Evolutionary conservation across 1,140 invertebrate genomes (phyloP).

Genomic region (Tenebrio molitor): DNA sequence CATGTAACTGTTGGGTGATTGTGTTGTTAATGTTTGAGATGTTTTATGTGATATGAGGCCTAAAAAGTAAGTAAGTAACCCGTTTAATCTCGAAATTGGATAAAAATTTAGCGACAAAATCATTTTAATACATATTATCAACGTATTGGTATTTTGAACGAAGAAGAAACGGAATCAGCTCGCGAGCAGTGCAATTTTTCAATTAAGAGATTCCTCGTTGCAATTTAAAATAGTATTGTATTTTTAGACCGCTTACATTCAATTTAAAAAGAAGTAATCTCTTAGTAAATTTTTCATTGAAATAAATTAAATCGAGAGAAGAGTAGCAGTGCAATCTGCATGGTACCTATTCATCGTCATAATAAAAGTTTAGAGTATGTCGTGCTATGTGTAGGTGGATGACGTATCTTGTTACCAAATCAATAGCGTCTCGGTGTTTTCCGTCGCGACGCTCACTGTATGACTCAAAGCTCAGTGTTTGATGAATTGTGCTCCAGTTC

Average conservation of each 20-base stretch:
- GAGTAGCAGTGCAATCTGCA: neutral
- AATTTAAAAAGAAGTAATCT: neutral
- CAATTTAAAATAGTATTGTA: constrained; percentile 3
- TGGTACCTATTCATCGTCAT: constrained; percentile 7
- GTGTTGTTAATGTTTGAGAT: constrained; percentile 19
- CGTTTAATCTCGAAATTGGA: too few relatives aligned
- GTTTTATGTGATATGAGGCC: constrained; percentile 52
- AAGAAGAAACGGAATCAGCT: neutral
- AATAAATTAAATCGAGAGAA: constrained; percentile 1
- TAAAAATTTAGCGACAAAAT: too few relatives aligned
- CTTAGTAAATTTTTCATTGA: neutral
- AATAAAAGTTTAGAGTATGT: constrained; percentile 31
- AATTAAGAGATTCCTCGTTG: constrained; percentile 24
- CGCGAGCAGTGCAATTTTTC: constrained; percentile 1
- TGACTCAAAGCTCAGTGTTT: constrained; percentile 28
- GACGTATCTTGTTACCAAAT: constrained; percentile 46
- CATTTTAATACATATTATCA: too few relatives aligned
- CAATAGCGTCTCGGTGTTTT: constrained; percentile 52
- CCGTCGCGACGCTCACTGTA: constrained; percentile 53
- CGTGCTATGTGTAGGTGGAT: constrained; percentile 24
- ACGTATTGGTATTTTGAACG: too few relatives aligned
- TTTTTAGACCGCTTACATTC: neutral
- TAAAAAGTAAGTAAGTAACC: constrained; percentile 50
- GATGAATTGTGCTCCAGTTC: constrained; percentile 20
- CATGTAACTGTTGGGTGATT: constrained; percentile 25